Evolutionary conservation across 2,113 vertebrate genomes (phyloP).

Genomic region (Girardinichthys multiradiatus): DNA sequence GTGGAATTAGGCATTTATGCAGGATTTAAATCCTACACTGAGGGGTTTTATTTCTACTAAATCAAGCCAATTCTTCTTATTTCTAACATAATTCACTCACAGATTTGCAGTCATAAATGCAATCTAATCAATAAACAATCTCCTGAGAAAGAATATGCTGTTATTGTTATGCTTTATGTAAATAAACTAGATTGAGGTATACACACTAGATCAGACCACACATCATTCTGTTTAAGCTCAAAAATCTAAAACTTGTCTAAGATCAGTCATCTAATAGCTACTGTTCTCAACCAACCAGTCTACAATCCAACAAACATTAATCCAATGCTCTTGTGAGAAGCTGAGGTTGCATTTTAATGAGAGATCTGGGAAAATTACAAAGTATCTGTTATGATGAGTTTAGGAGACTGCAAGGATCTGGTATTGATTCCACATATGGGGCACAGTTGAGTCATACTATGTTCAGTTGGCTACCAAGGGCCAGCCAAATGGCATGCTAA

Average conservation of each 20-base stretch:
- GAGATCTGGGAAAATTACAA: slow-evolving; percentile 17
- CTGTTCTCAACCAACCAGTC: neutral
- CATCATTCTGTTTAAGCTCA: neutral
- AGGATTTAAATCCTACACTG: no score
- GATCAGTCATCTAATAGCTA: neutral
- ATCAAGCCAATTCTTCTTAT: neutral
- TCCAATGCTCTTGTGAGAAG: neutral
- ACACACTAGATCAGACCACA: neutral
- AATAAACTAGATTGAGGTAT: neutral
- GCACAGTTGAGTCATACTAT: slow-evolving; percentile 26
- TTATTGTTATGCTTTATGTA: neutral
- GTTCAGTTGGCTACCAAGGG: slow-evolving; percentile 23
- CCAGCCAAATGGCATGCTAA: slow-evolving; percentile 62
- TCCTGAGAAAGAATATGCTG: neutral
- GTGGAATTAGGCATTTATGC: no score
- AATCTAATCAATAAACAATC: neutral
- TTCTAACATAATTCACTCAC: neutral
- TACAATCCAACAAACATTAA: slow-evolving; percentile 28
- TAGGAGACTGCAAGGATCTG: slow-evolving; percentile 37
- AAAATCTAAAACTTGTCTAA: neutral
- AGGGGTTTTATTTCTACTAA: no score
- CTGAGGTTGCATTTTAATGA: slow-evolving; percentile 20
- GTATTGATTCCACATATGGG: slow-evolving; percentile 46
- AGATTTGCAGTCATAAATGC: neutral
- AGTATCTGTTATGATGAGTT: neutral